Evolutionary conservation across 2,888 invertebrate species (phyloP), one percentile per base, ranked within the genome.

Genomic region (Euzetes globulus): DNA sequence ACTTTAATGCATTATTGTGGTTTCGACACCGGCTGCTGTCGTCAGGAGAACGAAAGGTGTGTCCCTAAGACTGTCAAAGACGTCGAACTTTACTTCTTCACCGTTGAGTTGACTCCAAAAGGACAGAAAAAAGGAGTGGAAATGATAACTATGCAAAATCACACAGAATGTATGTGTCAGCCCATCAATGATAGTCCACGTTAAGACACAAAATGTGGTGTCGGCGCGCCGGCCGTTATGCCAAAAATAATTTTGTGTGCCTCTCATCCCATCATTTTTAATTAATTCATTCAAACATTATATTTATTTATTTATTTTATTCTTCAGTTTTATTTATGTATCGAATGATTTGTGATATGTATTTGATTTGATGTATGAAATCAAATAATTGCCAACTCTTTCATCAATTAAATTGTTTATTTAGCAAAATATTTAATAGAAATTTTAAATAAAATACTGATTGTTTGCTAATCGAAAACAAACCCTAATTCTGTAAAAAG

Each of bases 161-260:
- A 75, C 37, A 75, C 75, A 22, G 75, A 75, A 65, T 75, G 75
- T 25, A 68, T 68, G 74, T 74, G 74, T 70, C 52, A 68, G n/a
- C 74, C 74, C 27, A 74, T 74, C n/a, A 73, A 73, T 47, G 60
- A 55, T 9, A 73, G 65, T 45, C 52, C 71, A 25, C 47, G 52
- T 27, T 63, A 27, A 37, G 63, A 58, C 27, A 25, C 27, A 3
- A 5, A 27, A 41, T 11, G 9, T 1, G 6, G 1, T 13, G 41
- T 9, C 33, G 5, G 33, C n/a, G 33, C 33, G 7, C 33, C 33
- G 33, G 33, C 33, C 33, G 33, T 33, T 33, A 33, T n/a, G n/a
- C n/a, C n/a, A n/a, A n/a, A n/a, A 33, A 7, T 33, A 41, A 11
- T 41, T 3, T 58, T 58, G 22, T 58, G 22, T 58, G 22, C 27